Evolutionary conservation across 1,140 invertebrate species (phyloP).

Genomic region (Leptinotarsa defecta): DNA sequence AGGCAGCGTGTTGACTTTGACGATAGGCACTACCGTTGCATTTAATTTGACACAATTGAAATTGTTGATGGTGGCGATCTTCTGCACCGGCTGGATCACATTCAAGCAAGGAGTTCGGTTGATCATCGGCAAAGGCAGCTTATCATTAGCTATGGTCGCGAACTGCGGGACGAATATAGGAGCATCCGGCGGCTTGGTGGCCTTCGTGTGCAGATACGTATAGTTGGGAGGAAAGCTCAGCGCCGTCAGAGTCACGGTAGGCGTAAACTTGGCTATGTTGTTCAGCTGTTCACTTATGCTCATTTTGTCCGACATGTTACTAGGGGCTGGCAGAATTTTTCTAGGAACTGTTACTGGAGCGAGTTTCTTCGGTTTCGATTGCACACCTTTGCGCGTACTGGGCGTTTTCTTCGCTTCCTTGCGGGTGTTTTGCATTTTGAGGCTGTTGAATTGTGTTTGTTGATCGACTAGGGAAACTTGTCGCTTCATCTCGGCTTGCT

Average conservation of each 20-base stretch:
- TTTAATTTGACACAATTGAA: constrained; percentile 55
- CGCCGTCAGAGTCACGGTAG: constrained; percentile 49
- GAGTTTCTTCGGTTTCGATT: constrained; percentile 41
- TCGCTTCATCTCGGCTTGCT: background rate
- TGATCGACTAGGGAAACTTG: constrained; percentile 38
- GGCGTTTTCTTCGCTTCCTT: constrained; percentile 22
- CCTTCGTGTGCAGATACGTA: constrained; percentile 52
- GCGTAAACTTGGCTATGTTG: constrained; percentile 42
- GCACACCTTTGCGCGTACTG: constrained; percentile 24
- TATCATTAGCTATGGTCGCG: constrained; percentile 45
- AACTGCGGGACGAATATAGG: constrained; percentile 52
- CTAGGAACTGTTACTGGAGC: constrained; percentile 47
- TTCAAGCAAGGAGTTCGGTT: constrained; percentile 50
- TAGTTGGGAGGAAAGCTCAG: constrained; percentile 51
- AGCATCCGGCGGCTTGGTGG: constrained; percentile 51
- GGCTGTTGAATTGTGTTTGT: constrained; percentile 43
- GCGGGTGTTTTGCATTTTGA: constrained; percentile 27
- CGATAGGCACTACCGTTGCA: constrained; percentile 54
- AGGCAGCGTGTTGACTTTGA: constrained; percentile 53
- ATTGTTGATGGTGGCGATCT: constrained; percentile 49
- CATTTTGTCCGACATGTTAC: constrained; percentile 46
- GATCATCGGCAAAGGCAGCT: constrained; percentile 47
- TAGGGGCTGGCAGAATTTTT: constrained; percentile 55
- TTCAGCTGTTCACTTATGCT: constrained; percentile 37
- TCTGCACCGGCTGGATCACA: constrained; percentile 51